Conservation (phyloP, 2,888 invertebrate genomes). For the Macrosoma leucophasiata region DNA sequence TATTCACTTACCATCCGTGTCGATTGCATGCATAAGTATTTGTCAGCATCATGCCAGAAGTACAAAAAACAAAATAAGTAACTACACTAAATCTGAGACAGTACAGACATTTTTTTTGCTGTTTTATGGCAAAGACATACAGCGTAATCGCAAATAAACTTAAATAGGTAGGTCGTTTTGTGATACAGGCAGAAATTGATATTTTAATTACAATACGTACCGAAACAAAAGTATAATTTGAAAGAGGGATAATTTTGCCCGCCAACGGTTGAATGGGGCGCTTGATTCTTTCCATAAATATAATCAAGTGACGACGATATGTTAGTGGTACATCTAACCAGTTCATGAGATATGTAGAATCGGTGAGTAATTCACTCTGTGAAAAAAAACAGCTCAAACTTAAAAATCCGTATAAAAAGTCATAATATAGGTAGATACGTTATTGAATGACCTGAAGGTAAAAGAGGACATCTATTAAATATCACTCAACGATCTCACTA, state of each 20-base stretch:
- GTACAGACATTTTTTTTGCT: too few species aligned
- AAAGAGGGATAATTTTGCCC: slow-evolving; percentile 56
- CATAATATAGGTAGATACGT: background rate
- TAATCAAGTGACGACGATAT: slow-evolving; percentile 36
- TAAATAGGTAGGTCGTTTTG: slow-evolving; percentile 2
- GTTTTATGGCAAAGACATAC: background rate
- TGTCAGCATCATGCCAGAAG: too few species aligned
- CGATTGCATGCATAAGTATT: too few species aligned
- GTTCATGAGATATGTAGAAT: slow-evolving; percentile 43
- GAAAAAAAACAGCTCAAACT: slow-evolving; percentile 17
- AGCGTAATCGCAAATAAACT: background rate
- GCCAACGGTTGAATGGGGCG: slow-evolving; percentile 49
- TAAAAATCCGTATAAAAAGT: background rate
- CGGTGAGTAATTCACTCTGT: slow-evolving; percentile 35
- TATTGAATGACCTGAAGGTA: background rate
- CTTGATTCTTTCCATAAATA: slow-evolving; percentile 61
- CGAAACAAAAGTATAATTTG: slow-evolving; percentile 54
- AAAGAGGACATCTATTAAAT: background rate
- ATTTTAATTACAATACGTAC: slow-evolving; percentile 35
- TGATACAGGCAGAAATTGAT: background rate
- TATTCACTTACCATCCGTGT: too few species aligned
- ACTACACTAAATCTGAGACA: too few species aligned
- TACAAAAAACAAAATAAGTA: too few species aligned
- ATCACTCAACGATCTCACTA: too few species aligned
- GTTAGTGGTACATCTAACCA: slow-evolving; percentile 36